Conservation (phyloP, 2,888 invertebrate genomes). For the Chrysodeixis includens region DNA sequence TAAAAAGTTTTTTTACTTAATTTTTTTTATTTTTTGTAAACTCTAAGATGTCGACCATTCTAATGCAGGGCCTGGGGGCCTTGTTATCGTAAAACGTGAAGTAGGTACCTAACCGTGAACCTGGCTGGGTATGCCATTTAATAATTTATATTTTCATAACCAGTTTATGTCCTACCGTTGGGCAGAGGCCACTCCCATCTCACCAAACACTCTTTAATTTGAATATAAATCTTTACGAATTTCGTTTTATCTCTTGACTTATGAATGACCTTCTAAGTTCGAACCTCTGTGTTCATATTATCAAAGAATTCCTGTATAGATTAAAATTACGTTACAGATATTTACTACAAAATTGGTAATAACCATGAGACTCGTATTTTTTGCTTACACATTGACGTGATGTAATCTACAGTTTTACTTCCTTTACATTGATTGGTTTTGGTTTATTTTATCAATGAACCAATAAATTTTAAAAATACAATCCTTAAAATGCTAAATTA, state of each 20-base stretch:
- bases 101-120: too few relatives aligned
- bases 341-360: neutral
- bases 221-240: neutral
- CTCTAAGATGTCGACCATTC: too few relatives aligned
- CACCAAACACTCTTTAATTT: slow-evolving; percentile 8
- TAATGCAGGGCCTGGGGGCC: too few relatives aligned
- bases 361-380: neutral
- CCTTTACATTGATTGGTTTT: neutral
- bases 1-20: too few relatives aligned
- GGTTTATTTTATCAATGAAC: neutral
- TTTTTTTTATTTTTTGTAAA: too few relatives aligned
- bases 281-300: too few relatives aligned
- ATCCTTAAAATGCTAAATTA: too few relatives aligned
- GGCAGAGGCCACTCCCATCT: slow-evolving; percentile 1
- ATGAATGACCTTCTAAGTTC: too few relatives aligned
- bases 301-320: neutral
- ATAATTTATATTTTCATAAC: neutral
- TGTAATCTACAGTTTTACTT: neutral
- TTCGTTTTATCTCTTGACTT: too few relatives aligned
- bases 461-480: neutral
- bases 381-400: neutral
- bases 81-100: too few relatives aligned
- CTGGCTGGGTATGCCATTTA: too few relatives aligned
- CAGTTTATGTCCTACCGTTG: neutral
- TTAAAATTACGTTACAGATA: neutral